A percentile compares a stretch with the other conserved stretches of the same genome.
These are phyloP conservation scores for Pollachius pollachius DNA, from an alignment of 2,113 vertebrate genomes.

Conservation along the genomic window DNA sequence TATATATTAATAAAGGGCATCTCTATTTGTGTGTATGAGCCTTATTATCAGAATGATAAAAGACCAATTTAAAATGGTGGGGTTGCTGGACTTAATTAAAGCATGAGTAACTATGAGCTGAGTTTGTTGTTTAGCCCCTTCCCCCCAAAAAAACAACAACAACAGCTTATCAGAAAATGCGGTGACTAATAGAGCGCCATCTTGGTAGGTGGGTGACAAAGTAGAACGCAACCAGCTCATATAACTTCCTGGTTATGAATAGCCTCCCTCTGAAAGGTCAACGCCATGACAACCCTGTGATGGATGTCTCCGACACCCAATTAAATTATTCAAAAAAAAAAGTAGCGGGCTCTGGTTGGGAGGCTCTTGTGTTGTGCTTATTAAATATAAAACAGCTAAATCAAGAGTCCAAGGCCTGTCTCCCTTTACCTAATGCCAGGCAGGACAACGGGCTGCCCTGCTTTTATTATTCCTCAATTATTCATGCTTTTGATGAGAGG, in stretches of 20 bases:
- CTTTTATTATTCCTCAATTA: constrained; percentile 63
- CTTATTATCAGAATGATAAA: no score
- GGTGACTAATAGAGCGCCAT: constrained; percentile 17
- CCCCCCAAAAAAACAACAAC: no score
- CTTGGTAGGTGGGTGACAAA: constrained; percentile 57
- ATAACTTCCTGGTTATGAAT: constrained; percentile 82
- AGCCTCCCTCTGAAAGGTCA: constrained; percentile 76
- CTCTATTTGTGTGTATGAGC: no score
- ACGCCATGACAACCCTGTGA: constrained; percentile 77
- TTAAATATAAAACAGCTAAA: constrained; percentile 79
- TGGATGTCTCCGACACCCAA: constrained; percentile 79
- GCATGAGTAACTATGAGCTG: no score
- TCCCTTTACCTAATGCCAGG: constrained; percentile 59
- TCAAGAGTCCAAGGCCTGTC: constrained; percentile 69
- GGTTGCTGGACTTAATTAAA: no score
- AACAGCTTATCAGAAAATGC: no score
- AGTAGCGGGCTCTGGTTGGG: constrained; percentile 42
- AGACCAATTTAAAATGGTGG: no score
- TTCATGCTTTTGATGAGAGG: constrained; percentile 73
- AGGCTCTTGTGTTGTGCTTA: constrained; percentile 70
- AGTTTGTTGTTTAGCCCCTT: no score
- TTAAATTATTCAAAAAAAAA: constrained; percentile 71
- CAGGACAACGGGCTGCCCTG: constrained; percentile 52
- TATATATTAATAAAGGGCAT: no score
- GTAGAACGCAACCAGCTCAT: constrained; percentile 64